phyloP scores from a whole-genome alignment of 2,113 vertebrate species.

The Leucoraja erinaceus region DNA sequence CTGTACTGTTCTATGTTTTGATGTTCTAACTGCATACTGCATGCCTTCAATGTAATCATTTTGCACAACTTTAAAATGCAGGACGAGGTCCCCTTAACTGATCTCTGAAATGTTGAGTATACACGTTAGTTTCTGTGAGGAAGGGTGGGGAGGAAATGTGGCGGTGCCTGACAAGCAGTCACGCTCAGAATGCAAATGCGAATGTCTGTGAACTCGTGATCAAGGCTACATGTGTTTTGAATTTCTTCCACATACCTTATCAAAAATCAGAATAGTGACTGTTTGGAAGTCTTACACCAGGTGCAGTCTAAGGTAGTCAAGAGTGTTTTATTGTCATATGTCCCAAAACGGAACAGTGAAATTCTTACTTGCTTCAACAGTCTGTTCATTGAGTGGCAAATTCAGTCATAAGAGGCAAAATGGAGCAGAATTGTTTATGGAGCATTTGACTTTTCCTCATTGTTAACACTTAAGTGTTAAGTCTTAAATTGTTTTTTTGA shows the following conservation, averaged over 20 bases:
- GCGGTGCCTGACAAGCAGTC: slow-evolving; percentile 52
- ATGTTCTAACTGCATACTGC: neutral
- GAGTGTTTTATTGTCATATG: too few species aligned
- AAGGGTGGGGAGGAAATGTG: slow-evolving; percentile 59
- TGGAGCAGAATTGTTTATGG: neutral
- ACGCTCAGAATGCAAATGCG: slow-evolving; percentile 47
- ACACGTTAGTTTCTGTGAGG: slow-evolving; percentile 42
- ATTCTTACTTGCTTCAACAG: neutral
- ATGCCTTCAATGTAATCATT: neutral
- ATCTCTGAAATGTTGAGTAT: neutral
- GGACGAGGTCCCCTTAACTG: too few species aligned
- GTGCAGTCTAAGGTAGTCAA: neutral
- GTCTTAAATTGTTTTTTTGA: neutral
- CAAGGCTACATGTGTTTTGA: slow-evolving; percentile 49
- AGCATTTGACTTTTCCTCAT: neutral
- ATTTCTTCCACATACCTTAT: slow-evolving; percentile 42
- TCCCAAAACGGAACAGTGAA: too few species aligned
- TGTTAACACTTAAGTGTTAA: neutral
- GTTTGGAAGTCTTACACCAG: neutral
- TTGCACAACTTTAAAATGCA: neutral
- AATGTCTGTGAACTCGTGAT: slow-evolving; percentile 42
- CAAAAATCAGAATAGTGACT: neutral
- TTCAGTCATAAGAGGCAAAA: too few species aligned
- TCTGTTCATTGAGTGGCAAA: neutral
- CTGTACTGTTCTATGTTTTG: too few species aligned